Percentiles rank a stretch among this genome's conserved stretches.
phyloP scores from a whole-genome alignment of 2,113 vertebrate species.

The Sialia sialis region DNA sequence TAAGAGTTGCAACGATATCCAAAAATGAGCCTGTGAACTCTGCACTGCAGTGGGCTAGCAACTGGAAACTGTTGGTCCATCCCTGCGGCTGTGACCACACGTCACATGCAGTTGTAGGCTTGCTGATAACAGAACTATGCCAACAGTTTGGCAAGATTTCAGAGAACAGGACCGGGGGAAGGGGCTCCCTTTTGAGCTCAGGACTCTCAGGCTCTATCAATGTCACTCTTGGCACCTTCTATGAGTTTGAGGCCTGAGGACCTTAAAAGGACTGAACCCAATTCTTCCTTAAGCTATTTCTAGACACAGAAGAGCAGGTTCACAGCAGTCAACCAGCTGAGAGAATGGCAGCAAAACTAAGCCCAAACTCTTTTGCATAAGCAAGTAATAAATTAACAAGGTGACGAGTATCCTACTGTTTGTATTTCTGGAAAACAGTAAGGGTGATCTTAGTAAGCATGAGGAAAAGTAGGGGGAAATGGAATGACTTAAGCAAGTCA shows the following conservation, averaged over 20 bases:
- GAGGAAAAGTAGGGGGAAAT: not conserved
- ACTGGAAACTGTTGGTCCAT: not conserved
- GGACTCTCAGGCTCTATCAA: not conserved
- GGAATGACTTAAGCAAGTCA: not conserved
- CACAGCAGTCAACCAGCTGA: not conserved
- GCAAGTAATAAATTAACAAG: not conserved
- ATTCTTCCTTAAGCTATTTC: slow-evolving; percentile 36
- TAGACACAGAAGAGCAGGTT: not conserved
- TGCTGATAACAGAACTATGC: slow-evolving; percentile 40
- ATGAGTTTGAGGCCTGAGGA: not conserved
- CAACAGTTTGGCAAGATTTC: slow-evolving; percentile 19
- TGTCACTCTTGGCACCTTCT: not conserved
- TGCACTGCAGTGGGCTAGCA: not conserved
- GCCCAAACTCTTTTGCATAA: not conserved
- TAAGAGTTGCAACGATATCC: not conserved
- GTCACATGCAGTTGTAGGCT: not conserved
- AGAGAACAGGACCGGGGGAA: not conserved
- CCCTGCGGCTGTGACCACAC: not conserved
- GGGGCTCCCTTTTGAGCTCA: not conserved
- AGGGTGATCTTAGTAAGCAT: not conserved
- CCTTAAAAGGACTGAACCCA: slow-evolving; percentile 37
- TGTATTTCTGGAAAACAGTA: not conserved
- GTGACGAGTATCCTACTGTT: not conserved
- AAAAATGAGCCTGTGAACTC: not conserved
- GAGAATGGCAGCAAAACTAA: not conserved